phyloP scores from a whole-genome alignment of 2,888 invertebrate species.

The Lithophane ornitopus region DNA sequence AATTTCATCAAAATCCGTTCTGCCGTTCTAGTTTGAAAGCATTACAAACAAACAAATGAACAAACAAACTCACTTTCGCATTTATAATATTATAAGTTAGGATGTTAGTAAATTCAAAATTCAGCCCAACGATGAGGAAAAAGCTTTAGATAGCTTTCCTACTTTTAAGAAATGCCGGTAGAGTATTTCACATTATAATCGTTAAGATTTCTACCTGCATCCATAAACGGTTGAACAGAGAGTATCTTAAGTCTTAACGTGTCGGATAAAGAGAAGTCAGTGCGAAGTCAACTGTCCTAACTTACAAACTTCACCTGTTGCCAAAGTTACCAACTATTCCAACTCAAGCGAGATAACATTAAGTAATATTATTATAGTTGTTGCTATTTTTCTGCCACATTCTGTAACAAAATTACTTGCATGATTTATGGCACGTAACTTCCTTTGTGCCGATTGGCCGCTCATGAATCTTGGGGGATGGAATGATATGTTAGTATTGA shows the following conservation, averaged over 20 bases:
- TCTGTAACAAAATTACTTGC: constrained; percentile 48
- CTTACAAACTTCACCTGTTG: constrained; percentile 80
- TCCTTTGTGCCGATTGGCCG: constrained; percentile 51
- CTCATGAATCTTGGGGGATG: constrained; percentile 41
- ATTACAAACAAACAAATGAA: too few species aligned
- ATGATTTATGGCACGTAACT: constrained; percentile 56
- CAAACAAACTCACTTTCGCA: too few species aligned
- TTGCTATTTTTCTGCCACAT: constrained; percentile 55
- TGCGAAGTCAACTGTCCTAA: constrained; percentile 71
- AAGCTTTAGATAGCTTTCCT: background rate
- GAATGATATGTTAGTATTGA: constrained; percentile 48
- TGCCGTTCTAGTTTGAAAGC: too few species aligned
- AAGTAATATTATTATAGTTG: constrained; percentile 57
- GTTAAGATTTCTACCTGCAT: constrained; percentile 34
- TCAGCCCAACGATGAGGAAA: background rate
- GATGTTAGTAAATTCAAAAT: background rate
- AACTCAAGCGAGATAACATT: constrained; percentile 59
- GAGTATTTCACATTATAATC: constrained; percentile 11
- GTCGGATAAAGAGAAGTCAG: constrained; percentile 69
- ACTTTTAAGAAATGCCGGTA: constrained; percentile 5
- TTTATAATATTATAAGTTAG: too few species aligned
- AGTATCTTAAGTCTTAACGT: constrained; percentile 63
- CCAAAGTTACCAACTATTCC: constrained; percentile 70
- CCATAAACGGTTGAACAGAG: constrained; percentile 33
- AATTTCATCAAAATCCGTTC: too few species aligned